Evolutionary conservation across 2,113 vertebrate genomes (phyloP), one percentile per base, ranked within the genome.

Genomic region (Thalassarche chlororhynchos): DNA sequence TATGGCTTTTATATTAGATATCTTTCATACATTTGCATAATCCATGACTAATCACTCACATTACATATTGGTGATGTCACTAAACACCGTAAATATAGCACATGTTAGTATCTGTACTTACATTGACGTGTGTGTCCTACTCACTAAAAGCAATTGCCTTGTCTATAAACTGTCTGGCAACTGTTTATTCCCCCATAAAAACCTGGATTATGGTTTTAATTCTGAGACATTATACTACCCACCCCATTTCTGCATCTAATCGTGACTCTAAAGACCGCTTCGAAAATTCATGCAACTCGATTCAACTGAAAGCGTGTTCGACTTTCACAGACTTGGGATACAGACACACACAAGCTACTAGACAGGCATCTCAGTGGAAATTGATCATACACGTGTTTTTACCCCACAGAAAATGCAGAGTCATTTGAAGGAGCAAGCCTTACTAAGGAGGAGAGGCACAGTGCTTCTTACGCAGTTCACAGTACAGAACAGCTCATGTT

Each of bases 321-420:
- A 54, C 25, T 72, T 72, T 55, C 44, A n/a, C 60, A 51, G 31
- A 31, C 25, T 17, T 20, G 17, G 32, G 32, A 36, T 16, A 54
- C 20, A 57, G 34, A 68, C 4, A 26, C 8, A 55, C 32, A 23
- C 34, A 51, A 70, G 8, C 17, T 36, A 3, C 40, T 20, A 8
- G 12, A 7, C 4, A 40, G 52, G 16, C 34, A 13, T 14, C 28
- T 74, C 26, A 4, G 15, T 31, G 17, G 36, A 51, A 69, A 51
- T 1, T 32, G 18, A 38, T n/a, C 29, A 19, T 6, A 17, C 6
- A 1, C 5, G 2, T 14, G 5, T 21, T 66, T 32, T 49, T 31
- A 54, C 6, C 14, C 21, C 16, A 14, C 2, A 9, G 44, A 52
- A 85, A 90, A 92, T 2, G 5, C 36, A 79, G 10, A 72, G 28